Evolutionary conservation across 2,113 vertebrate species (phyloP).

Genomic region (Myanophis thanlyinensis): DNA sequence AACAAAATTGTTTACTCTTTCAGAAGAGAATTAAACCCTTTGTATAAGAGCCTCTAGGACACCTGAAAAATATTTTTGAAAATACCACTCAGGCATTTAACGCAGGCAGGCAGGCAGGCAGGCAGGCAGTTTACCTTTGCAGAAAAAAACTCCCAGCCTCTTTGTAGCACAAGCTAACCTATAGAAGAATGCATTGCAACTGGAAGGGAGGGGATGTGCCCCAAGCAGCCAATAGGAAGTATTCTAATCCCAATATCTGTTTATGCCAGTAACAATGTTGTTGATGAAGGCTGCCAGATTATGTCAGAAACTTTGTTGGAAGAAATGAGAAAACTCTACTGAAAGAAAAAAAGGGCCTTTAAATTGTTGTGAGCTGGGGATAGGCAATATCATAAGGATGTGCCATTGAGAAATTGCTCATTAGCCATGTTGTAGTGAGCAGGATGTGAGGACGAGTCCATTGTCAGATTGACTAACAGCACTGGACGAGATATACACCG

Average conservation of each 20-base stretch:
- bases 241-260: not conserved
- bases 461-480: not conserved
- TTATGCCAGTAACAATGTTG: not conserved
- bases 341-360: not conserved
- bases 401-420: not conserved
- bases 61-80: not conserved
- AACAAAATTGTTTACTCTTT: not conserved
- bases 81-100: not conserved
- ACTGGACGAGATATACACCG: not conserved
- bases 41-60: not conserved
- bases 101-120: no score
- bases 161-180: not conserved
- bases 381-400: not conserved
- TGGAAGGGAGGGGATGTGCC: not conserved
- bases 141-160: not conserved
- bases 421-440: not conserved
- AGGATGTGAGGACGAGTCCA: not conserved
- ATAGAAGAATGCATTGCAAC: not conserved
- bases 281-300: not conserved
- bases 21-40: not conserved
- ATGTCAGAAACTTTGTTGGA: not conserved
- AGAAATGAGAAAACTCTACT: not conserved
- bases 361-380: not conserved
- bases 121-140: not conserved
- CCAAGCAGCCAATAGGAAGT: not conserved